phyloP scores from a whole-genome alignment of 2,888 invertebrate genomes.

The Rotaria socialis region DNA sequence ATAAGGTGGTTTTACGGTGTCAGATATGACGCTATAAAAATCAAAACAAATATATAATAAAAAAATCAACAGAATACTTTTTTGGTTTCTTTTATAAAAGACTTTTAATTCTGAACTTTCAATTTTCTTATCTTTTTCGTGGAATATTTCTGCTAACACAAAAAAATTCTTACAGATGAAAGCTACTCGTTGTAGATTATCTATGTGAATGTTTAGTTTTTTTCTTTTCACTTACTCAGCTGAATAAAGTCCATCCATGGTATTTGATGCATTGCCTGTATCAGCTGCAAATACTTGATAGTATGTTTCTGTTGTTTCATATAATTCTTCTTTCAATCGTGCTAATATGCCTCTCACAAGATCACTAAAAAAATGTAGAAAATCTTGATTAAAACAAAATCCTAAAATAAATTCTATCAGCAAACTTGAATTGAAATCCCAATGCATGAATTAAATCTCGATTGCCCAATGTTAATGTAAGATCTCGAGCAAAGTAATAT shows the following conservation, averaged over 20 bases:
- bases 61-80: too few relatives aligned
- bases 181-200: too few relatives aligned
- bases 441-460: neutral
- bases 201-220: too few relatives aligned
- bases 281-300: conserved; percentile 35
- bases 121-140: too few relatives aligned
- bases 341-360: neutral
- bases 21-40: neutral
- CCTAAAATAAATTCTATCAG: neutral
- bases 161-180: too few relatives aligned
- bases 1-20: neutral
- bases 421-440: neutral
- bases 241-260: neutral
- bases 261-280: conserved; percentile 22
- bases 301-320: conserved; percentile 31
- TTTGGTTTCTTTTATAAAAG: too few relatives aligned
- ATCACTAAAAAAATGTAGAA: neutral
- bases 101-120: too few relatives aligned
- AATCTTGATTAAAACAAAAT: neutral
- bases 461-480: conserved; percentile 30
- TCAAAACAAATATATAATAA: too few relatives aligned
- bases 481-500: conserved; percentile 35
- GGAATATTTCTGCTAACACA: too few relatives aligned
- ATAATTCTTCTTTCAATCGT: conserved; percentile 20
- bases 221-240: neutral